A percentile compares a stretch with the other conserved stretches of the same genome.
Evolutionary conservation across 2,888 invertebrate species (phyloP).

Genomic region (Rhagonycha lutea): DNA sequence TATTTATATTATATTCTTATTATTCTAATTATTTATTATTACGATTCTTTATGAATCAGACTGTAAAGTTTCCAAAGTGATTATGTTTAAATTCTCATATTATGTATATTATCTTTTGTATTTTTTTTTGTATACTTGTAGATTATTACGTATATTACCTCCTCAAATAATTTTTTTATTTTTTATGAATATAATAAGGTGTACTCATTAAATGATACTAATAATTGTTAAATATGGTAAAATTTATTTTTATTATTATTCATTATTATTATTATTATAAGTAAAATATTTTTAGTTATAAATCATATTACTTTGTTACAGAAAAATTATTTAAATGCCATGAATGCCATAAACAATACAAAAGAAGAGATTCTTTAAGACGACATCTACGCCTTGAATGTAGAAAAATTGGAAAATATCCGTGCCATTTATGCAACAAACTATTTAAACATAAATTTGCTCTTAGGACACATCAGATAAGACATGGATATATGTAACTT

Average conservation of each 20-base stretch:
- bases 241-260: neutral
- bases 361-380: neutral
- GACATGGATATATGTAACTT: neutral
- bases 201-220: neutral
- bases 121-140: too few relatives aligned
- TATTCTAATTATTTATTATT: too few relatives aligned
- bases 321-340: neutral
- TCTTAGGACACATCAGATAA: neutral
- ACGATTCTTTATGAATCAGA: too few relatives aligned
- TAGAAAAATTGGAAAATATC: constrained; percentile 1
- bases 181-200: too few relatives aligned
- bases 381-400: neutral
- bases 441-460: constrained; percentile 1
- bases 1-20: too few relatives aligned
- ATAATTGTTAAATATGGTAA: neutral
- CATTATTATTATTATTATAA: too few relatives aligned
- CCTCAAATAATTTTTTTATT: too few relatives aligned
- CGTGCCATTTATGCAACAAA: neutral
- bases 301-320: neutral
- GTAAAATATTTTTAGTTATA: neutral
- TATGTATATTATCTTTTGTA: too few relatives aligned
- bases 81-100: too few relatives aligned
- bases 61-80: too few relatives aligned
- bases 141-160: too few relatives aligned
- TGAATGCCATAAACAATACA: neutral